These are phyloP conservation scores for Nerophis lumbriciformis DNA, from an alignment of 2,113 vertebrate species.

Conservation along the genomic window DNA sequence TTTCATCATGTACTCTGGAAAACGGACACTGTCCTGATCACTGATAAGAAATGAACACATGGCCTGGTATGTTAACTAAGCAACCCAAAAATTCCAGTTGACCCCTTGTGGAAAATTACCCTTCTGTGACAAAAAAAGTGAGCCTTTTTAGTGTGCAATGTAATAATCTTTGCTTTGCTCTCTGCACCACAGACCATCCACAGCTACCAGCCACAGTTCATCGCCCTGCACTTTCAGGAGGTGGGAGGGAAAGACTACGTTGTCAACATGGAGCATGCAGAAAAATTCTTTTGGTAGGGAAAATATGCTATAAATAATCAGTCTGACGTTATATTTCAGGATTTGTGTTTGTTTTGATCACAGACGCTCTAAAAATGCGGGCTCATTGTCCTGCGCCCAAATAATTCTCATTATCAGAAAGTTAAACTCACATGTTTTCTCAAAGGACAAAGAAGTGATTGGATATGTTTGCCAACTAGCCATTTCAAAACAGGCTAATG, in stretches of 20 bases:
- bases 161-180: conserved; percentile 10
- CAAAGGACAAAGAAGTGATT: neutral
- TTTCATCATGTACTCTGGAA: neutral
- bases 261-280: conserved; percentile 68
- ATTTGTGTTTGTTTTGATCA: neutral
- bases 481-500: neutral
- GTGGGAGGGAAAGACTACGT: conserved; percentile 78
- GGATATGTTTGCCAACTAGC: neutral
- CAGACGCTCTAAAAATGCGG: neutral
- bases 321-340: neutral
- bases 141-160: conserved; percentile 2
- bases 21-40: neutral
- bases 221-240: conserved; percentile 79
- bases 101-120: conserved; percentile 12
- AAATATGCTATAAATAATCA: neutral
- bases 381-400: neutral
- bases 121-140: conserved; percentile 8
- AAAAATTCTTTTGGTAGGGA: conserved; percentile 69
- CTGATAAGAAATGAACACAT: neutral
- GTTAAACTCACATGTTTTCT: neutral
- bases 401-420: neutral
- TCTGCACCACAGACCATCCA: conserved; percentile 59
- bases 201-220: conserved; percentile 65
- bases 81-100: conserved; percentile 3
- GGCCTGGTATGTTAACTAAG: neutral